Base-by-base conservation (phyloP, 2,888 invertebrate species). In the Netelia melanura region DNA sequence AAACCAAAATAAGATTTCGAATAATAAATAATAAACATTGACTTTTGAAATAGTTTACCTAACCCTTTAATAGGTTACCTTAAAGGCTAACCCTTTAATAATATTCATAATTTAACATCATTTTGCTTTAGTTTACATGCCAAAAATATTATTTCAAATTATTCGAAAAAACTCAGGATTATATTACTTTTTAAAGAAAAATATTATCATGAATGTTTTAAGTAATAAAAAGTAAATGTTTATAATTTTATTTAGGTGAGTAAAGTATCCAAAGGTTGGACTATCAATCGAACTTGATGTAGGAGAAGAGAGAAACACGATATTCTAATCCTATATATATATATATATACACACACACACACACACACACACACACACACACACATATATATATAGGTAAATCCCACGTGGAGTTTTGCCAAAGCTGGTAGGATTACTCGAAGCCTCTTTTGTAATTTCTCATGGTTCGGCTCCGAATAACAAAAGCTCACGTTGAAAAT, bases 391-490 rank as follows among this genome's bases (percentile, higher is more conserved):
- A n/a, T 54, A 58, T 17, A 17, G 17, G 23, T 56, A 8, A 9
- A n/a, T 17, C 17, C 52, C 65, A 43, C 23, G 65, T 56, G 10
- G 65, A 48, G 48, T 48, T 48, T 48, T 48, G 14, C 17, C 23
- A 25, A 56, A 44, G 21, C 56, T 54, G 43, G 11, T 23, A 6
- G 56, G 54, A 65, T 76, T 67, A 76, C 43, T 56, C 21, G 23
- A 67, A 76, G 56, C 44, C 65, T 76, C 76, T 56, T 76, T 76
- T 23, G 54, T 21, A 65, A 67, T 65, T 56, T 65, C 76, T 43
- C 67, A 67, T 76, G 23, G 56, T 67, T 76, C 43, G 17, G 43
- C n/a, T 9, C 62, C 23, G 43, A 43, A 8, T 67, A 43, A 43
- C 65, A 56, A 65, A 76, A 65, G 65, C 54, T 8, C 38, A 21